These are phyloP conservation scores for Drosophila nr. medialis DNA, from an alignment of 2,888 invertebrate genomes.

Conservation along the genomic window DNA sequence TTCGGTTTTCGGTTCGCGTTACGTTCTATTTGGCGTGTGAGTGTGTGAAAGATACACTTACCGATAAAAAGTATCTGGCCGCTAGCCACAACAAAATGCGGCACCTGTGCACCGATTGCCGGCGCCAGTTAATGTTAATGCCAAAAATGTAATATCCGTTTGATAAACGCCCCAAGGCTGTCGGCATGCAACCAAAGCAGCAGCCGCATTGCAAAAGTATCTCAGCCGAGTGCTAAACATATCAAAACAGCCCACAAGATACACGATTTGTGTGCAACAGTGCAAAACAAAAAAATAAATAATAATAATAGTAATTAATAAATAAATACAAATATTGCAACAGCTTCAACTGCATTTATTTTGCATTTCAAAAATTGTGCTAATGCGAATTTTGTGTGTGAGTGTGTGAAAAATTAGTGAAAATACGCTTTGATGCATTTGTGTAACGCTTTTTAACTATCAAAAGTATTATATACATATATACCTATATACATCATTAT, in stretches of 20 bases:
- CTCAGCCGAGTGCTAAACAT: conserved; percentile 56
- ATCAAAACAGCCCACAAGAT: conserved; percentile 52
- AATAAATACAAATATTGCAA: conserved; percentile 24
- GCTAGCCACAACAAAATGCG: conserved; percentile 61
- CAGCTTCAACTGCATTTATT: conserved; percentile 52
- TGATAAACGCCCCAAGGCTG: conserved; percentile 25
- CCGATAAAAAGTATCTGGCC: conserved; percentile 37
- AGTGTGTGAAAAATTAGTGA: background rate
- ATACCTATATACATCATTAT: conserved; percentile 23
- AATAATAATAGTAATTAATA: background rate
- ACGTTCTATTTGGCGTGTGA: conserved; percentile 26
- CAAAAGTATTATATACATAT: conserved; percentile 3
- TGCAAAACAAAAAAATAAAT: conserved; percentile 9
- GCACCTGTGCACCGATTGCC: conserved; percentile 58
- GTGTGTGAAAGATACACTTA: conserved; percentile 35
- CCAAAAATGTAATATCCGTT: conserved; percentile 40
- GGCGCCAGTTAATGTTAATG: conserved; percentile 50
- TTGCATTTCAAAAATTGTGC: conserved; percentile 42
- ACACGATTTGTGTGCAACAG: conserved; percentile 38
- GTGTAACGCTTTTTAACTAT: conserved; percentile 47
- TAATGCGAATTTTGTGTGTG: conserved; percentile 11
- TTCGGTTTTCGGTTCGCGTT: conserved; percentile 36
- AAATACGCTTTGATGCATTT: conserved; percentile 36
- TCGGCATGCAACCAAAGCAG: conserved; percentile 43
- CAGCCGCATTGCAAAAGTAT: conserved; percentile 34